Evolutionary conservation across 2,797 vertebrate species (phyloP).

Genomic region (Lacerta agilis): DNA sequence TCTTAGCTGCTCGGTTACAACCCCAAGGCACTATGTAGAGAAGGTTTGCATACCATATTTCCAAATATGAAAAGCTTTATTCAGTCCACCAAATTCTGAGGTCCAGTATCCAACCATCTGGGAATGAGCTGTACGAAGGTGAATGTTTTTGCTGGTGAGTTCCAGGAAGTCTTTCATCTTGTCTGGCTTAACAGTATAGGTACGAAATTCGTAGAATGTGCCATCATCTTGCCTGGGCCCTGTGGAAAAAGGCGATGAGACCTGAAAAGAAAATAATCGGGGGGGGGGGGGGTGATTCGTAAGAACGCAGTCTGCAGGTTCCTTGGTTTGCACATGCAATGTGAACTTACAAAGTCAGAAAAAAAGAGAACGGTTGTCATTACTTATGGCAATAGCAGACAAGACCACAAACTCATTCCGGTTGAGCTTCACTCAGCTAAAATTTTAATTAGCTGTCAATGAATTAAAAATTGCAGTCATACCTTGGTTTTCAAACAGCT

Average conservation of each 20-base stretch:
- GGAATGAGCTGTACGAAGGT: constrained; percentile 86
- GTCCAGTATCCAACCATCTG: constrained; percentile 88
- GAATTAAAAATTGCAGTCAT: too few species aligned
- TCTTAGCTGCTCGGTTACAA: not conserved
- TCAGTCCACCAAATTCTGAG: constrained; percentile 83
- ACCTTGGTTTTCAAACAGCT: too few species aligned
- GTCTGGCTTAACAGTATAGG: constrained; percentile 83
- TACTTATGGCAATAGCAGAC: not conserved
- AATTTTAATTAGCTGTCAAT: too few species aligned
- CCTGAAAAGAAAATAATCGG: constrained; percentile 49
- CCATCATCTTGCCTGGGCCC: constrained; percentile 67
- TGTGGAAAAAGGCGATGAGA: constrained; percentile 64
- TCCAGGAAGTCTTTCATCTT: constrained; percentile 83
- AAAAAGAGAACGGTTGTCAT: not conserved
- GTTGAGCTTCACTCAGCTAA: not conserved
- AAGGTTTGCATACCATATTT: constrained; percentile 85
- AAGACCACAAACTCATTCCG: too few species aligned
- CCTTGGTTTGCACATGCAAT: not conserved
- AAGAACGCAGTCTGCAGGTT: not conserved
- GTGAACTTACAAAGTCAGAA: not conserved
- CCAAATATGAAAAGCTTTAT: constrained; percentile 90
- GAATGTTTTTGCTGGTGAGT: constrained; percentile 83
- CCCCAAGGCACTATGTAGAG: accelerated
- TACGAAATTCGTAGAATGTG: constrained; percentile 90
- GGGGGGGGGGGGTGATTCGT: not conserved